Conservation (phyloP, 2,113 vertebrate species). For the Daubentonia madagascariensis region DNA sequence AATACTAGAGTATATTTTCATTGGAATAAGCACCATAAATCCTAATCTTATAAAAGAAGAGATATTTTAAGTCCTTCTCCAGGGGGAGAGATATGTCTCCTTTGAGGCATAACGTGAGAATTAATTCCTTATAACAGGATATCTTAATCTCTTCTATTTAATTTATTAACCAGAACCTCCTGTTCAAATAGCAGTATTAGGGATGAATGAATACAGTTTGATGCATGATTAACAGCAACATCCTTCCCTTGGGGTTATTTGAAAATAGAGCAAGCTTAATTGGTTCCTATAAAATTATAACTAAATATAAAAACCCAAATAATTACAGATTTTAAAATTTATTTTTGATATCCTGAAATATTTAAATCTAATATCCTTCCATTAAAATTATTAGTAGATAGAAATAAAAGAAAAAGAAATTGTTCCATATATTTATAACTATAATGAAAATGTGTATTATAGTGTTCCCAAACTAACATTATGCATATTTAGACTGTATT, state of each 20-base stretch:
- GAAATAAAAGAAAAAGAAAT: not conserved
- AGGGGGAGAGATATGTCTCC: not conserved
- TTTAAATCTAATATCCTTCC: not conserved
- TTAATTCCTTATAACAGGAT: constrained; percentile 1
- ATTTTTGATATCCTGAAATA: not conserved
- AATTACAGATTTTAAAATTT: not conserved
- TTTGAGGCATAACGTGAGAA: constrained; percentile 44
- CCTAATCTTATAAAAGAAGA: not conserved
- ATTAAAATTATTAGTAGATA: not conserved
- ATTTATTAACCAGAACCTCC: constrained; percentile 21
- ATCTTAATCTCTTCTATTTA: not conserved
- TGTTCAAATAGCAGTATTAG: not conserved
- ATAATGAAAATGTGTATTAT: not conserved
- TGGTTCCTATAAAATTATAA: not conserved
- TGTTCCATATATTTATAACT: not conserved
- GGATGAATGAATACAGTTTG: not conserved
- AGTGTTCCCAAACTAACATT: not conserved
- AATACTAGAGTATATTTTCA: not conserved
- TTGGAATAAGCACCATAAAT: not conserved
- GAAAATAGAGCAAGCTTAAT: constrained; percentile 7
- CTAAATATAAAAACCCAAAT: not conserved
- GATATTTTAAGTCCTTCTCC: not conserved
- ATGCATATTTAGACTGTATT: not conserved
- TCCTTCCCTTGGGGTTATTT: not conserved
- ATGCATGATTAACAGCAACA: not conserved